Evolutionary conservation across 2,888 invertebrate genomes (phyloP).

Genomic region (Limnephilus lunatus): DNA sequence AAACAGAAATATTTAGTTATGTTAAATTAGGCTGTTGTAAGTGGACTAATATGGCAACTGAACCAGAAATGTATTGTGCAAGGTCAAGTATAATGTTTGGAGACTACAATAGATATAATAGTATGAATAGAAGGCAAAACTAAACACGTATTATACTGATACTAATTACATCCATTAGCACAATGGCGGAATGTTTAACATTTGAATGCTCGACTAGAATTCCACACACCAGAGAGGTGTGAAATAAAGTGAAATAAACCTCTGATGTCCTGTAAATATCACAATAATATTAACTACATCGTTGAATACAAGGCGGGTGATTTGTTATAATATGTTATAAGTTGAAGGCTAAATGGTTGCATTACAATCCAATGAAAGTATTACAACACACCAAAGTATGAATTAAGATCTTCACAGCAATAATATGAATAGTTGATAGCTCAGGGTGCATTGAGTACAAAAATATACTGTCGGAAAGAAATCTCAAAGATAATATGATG

Average conservation of each 20-base stretch:
- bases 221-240: neutral
- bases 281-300: conserved; percentile 63
- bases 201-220: neutral
- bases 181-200: neutral
- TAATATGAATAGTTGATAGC: neutral
- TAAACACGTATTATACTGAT: neutral
- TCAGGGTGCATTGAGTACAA: conserved; percentile 55
- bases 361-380: conserved; percentile 53
- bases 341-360: conserved; percentile 62
- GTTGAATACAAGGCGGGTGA: conserved; percentile 65
- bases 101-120: neutral
- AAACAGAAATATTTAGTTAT: neutral
- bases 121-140: neutral
- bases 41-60: neutral
- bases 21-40: neutral
- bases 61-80: neutral
- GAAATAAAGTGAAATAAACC: neutral
- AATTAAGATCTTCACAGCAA: neutral
- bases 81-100: neutral
- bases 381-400: neutral
- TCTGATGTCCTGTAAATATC: conserved; percentile 61
- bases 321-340: conserved; percentile 53
- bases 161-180: neutral
- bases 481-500: neutral
- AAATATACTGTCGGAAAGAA: conserved; percentile 43